A percentile compares a stretch with the other conserved stretches of the same genome.
These are phyloP conservation scores for Cylindroiulus punctatus DNA, from an alignment of 2,888 invertebrate genomes.

Conservation along the genomic window DNA sequence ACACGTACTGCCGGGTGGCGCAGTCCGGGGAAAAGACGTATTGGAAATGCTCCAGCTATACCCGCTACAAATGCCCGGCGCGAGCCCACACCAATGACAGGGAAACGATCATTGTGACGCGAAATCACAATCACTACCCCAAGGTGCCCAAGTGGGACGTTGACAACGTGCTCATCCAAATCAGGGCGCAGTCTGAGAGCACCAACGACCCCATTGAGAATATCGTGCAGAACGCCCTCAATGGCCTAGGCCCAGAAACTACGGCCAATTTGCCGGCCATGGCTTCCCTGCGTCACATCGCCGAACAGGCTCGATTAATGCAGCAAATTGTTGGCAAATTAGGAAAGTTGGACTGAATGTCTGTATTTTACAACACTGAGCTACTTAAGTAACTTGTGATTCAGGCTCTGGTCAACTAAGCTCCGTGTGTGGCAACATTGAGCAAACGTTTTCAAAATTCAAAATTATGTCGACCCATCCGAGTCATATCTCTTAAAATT, in stretches of 20 bases:
- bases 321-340: constrained; percentile 24
- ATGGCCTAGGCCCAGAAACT: not conserved
- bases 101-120: constrained; percentile 19
- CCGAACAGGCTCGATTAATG: constrained; percentile 21
- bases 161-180: constrained; percentile 14
- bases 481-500: too few relatives aligned
- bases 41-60: constrained; percentile 37
- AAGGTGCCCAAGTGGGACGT: constrained; percentile 33
- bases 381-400: too few relatives aligned
- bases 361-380: not conserved
- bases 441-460: too few relatives aligned
- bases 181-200: not conserved
- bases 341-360: not conserved
- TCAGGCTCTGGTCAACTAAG: too few relatives aligned
- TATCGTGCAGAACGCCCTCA: not conserved
- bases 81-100: constrained; percentile 27
- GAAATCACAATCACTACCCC: constrained; percentile 23
- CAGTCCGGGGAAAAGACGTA: constrained; percentile 36
- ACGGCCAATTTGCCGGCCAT: constrained; percentile 5
- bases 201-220: constrained; percentile 15
- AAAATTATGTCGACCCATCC: too few relatives aligned
- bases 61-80: constrained; percentile 37
- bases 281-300: constrained; percentile 12
- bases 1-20: constrained; percentile 31
- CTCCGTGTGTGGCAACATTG: too few relatives aligned